Base-by-base conservation (phyloP, 2,888 invertebrate species). In the Phortica okadai region DNA sequence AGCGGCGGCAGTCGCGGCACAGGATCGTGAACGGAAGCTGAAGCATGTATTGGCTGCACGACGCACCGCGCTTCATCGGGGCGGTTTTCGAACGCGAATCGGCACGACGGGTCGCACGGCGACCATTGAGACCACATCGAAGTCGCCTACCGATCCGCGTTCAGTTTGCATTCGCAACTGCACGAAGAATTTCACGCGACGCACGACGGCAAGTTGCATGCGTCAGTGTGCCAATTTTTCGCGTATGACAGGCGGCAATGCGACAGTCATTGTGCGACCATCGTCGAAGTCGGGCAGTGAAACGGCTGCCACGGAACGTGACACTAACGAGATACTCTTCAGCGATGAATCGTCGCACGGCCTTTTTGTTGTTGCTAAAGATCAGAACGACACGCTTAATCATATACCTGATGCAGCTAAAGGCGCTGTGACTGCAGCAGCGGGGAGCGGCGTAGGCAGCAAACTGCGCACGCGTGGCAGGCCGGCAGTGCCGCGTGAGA, bases 31-130 rank as follows among this genome's bases (percentile, higher is more conserved):
- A 82, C 93, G 93, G 64, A 93, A 93, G 80, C 90, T 94, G 75
- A 92, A 93, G 89, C 93, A 93, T 8, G 89, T 94, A 69, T 91
- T 95, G 79, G 94, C 94, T 0, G 94, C 94, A 0, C 91, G 95
- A 44, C 92, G 95, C 73, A 92, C 93, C 59, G 94, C 94, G 75
- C 90, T 94, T 72, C 92, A 94, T 73, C 92, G 92, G 14, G 93
- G 93, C 44, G 92, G 93, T 64, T 92, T 93, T 81, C 91, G 93
- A 33, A 92, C 92, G 64, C 86, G 90, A 25, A 81, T 88, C 4
- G 87, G 85, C 42, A 89, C 91, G 72, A 90, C 90, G 0, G 88
- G 88, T 33, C 87, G 90, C 64, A 89, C 84, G 0, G 80, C 78
- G 50, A 16, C 75, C 6, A 82, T 88, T 7, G 91, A 90, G 76